These are phyloP conservation scores for Vulpes lagopus DNA, from an alignment of 2,113 vertebrate genomes.

Conservation along the genomic window DNA sequence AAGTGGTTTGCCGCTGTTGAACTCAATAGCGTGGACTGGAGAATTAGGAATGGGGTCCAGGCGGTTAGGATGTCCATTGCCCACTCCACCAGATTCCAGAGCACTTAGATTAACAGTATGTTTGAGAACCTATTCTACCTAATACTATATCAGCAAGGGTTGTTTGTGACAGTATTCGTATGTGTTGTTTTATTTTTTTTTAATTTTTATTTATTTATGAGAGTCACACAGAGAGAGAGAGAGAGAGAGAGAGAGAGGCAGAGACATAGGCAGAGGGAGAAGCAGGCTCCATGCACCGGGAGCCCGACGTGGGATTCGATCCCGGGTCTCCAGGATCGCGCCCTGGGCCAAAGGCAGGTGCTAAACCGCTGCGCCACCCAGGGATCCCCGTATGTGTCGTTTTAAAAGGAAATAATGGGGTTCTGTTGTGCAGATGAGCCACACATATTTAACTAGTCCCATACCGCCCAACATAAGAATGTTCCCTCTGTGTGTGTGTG, in stretches of 20 bases:
- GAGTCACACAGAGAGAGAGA: too few relatives aligned
- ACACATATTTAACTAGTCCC: background rate
- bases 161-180: background rate
- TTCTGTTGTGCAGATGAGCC: background rate
- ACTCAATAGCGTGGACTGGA: slow-evolving; percentile 97
- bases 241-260: too few relatives aligned
- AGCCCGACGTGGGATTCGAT: too few relatives aligned
- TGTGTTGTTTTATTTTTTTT: too few relatives aligned
- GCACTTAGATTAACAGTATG: slow-evolving; percentile 97
- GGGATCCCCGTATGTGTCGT: background rate
- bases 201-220: too few relatives aligned
- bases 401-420: background rate
- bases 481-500: background rate
- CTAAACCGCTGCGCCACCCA: too few relatives aligned
- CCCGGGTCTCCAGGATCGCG: too few relatives aligned
- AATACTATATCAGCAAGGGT: background rate
- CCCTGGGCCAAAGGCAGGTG: too few relatives aligned
- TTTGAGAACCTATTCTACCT: background rate
- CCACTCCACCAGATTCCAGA: slow-evolving; percentile 93
- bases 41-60: slow-evolving; percentile 98
- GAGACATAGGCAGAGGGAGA: too few relatives aligned
- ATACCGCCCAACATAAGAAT: background rate
- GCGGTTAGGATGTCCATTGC: slow-evolving; percentile 94
- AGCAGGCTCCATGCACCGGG: too few relatives aligned
- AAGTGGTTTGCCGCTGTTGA: slow-evolving; percentile 99